Evolutionary conservation across 1,140 invertebrate species (phyloP).

Genomic region (Battus philenor): DNA sequence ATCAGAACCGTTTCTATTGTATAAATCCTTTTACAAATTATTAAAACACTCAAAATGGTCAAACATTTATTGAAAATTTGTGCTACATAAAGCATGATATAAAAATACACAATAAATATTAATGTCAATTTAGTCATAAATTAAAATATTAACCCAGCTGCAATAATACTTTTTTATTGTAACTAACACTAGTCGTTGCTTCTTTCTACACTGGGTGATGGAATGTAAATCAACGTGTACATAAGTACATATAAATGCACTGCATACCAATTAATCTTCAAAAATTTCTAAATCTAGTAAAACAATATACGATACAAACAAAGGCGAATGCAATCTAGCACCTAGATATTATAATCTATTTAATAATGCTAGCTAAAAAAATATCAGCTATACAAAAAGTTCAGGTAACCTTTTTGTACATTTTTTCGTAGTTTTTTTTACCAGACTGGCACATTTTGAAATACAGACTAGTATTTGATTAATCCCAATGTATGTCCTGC

Average conservation of each 20-base stretch:
- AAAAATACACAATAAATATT: conserved; percentile 74
- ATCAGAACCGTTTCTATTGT: no score
- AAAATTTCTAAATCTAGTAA: no score
- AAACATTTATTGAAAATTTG: conserved; percentile 74
- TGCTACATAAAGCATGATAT: conserved; percentile 73
- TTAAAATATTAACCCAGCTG: conserved; percentile 54
- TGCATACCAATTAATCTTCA: neutral
- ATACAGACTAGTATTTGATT: neutral
- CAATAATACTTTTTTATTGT: conserved; percentile 64
- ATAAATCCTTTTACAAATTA: no score
- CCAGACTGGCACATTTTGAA: conserved; percentile 7
- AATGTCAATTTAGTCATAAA: conserved; percentile 65
- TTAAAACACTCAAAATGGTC: conserved; percentile 31
- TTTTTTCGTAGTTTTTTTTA: conserved; percentile 24
- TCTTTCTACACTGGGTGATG: conserved; percentile 38
- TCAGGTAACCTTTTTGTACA: conserved; percentile 71
- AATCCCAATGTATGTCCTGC: no score
- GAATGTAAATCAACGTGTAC: conserved; percentile 40
- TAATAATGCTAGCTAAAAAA: conserved; percentile 26
- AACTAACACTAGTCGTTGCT: conserved; percentile 47
- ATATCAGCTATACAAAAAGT: conserved; percentile 44
- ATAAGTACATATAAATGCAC: conserved; percentile 8
- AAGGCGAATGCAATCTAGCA: conserved; percentile 38
- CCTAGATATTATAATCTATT: conserved; percentile 26
- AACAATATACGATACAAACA: conserved; percentile 12